Conservation (phyloP, 1,140 invertebrate genomes). For the Drosophila bipectinata region DNA sequence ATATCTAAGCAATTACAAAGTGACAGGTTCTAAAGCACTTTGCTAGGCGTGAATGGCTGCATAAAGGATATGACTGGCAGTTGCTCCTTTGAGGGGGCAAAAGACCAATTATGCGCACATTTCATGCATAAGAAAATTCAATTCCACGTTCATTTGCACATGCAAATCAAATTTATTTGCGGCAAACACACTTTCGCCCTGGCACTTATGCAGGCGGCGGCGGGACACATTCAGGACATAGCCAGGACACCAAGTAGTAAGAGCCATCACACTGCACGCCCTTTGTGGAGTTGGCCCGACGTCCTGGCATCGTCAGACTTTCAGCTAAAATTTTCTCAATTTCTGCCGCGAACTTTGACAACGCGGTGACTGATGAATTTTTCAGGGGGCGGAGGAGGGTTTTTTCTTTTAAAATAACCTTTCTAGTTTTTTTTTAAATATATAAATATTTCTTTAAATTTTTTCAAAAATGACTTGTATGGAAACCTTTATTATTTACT, state of each 20-base stretch:
- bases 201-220: conserved; percentile 54
- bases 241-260: conserved; percentile 23
- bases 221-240: conserved; percentile 38
- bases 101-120: conserved; percentile 76
- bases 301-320: conserved; percentile 8
- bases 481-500: background rate
- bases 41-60: conserved; percentile 47
- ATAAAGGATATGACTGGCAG: conserved; percentile 2
- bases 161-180: conserved; percentile 82
- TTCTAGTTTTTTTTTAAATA: too few relatives aligned
- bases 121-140: conserved; percentile 83
- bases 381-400: too few relatives aligned
- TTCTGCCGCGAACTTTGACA: conserved; percentile 37
- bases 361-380: conserved; percentile 7
- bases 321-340: conserved; percentile 28
- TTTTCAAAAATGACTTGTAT: too few relatives aligned
- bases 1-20: conserved; percentile 53
- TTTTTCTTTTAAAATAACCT: background rate
- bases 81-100: conserved; percentile 15
- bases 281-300: conserved; percentile 37
- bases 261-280: conserved; percentile 44
- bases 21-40: conserved; percentile 24
- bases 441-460: too few relatives aligned
- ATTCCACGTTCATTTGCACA: conserved; percentile 82
- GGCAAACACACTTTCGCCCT: conserved; percentile 57